Conservation (phyloP, 2,888 invertebrate genomes). For the Cyclophora albipunctata region DNA sequence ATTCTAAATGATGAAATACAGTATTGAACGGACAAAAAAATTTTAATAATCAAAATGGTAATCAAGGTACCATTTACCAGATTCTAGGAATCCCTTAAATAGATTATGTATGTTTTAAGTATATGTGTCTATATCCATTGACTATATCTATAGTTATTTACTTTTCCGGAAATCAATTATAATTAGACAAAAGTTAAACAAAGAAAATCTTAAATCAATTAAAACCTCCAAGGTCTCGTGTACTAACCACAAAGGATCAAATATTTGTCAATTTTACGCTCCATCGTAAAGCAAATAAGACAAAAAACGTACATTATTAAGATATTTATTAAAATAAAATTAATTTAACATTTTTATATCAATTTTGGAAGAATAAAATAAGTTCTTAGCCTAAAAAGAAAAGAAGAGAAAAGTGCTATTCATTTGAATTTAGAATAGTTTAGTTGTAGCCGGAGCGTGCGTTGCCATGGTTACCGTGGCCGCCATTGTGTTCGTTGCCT, state of each 20-base stretch:
- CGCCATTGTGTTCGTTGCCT: slow-evolving; percentile 12
- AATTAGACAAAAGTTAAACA: neutral
- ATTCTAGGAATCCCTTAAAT: too few relatives aligned
- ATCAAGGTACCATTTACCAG: too few relatives aligned
- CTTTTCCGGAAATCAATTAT: slow-evolving; percentile 9
- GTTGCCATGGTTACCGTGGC: slow-evolving; percentile 24
- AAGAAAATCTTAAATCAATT: slow-evolving; percentile 7
- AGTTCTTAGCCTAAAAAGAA: too few relatives aligned
- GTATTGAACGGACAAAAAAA: too few relatives aligned
- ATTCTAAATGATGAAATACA: too few relatives aligned
- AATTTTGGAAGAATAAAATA: too few relatives aligned
- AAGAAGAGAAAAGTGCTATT: neutral
- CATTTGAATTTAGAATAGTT: neutral
- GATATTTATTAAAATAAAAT: slow-evolving; percentile 3
- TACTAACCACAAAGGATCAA: slow-evolving; percentile 11
- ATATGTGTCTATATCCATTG: too few relatives aligned
- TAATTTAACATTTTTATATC: neutral
- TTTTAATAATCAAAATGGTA: too few relatives aligned
- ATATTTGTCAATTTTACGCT: slow-evolving; percentile 31
- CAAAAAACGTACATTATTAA: slow-evolving; percentile 2
- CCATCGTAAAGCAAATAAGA: neutral
- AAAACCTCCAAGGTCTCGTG: slow-evolving; percentile 10
- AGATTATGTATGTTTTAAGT: too few relatives aligned
- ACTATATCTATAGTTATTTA: too few relatives aligned
- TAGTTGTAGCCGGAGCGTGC: slow-evolving; percentile 36